Evolutionary conservation across 2,888 invertebrate species (phyloP).

Genomic region (Drosophila suboccidentalis): DNA sequence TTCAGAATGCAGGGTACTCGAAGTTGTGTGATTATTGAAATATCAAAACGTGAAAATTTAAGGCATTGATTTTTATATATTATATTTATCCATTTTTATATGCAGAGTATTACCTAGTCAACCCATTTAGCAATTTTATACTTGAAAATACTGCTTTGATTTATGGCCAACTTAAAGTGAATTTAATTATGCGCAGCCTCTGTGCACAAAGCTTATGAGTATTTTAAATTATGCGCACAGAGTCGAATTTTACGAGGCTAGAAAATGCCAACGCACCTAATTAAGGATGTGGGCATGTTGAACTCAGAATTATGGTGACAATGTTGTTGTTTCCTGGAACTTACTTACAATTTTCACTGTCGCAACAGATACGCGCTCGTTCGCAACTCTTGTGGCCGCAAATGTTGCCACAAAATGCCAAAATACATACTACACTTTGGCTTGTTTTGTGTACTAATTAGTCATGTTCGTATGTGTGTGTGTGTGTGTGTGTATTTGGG

Average conservation of each 20-base stretch:
- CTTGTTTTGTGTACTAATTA: conserved; percentile 45
- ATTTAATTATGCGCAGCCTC: conserved; percentile 55
- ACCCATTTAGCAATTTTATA: not conserved
- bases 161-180: conserved; percentile 59
- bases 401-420: conserved; percentile 23
- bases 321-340: conserved; percentile 4
- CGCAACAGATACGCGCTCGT: conserved; percentile 1
- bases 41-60: too few relatives aligned
- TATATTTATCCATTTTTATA: not conserved
- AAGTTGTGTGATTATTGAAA: too few relatives aligned
- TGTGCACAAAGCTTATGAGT: conserved; percentile 32
- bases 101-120: conserved; percentile 1
- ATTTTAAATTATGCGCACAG: conserved; percentile 66
- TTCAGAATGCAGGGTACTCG: too few relatives aligned
- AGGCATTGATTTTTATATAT: too few relatives aligned
- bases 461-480: conserved; percentile 29
- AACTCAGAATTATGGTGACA: not conserved
- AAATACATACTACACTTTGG: conserved; percentile 24
- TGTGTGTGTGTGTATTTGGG: conserved; percentile 5
- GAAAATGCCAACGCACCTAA: conserved; percentile 28
- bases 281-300: conserved; percentile 18
- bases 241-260: conserved; percentile 19
- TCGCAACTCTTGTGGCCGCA: conserved; percentile 19
- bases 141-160: conserved; percentile 45
- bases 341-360: conserved; percentile 7